Conservation (phyloP, 1,140 invertebrate genomes). For the Drosophila pectinifera region DNA sequence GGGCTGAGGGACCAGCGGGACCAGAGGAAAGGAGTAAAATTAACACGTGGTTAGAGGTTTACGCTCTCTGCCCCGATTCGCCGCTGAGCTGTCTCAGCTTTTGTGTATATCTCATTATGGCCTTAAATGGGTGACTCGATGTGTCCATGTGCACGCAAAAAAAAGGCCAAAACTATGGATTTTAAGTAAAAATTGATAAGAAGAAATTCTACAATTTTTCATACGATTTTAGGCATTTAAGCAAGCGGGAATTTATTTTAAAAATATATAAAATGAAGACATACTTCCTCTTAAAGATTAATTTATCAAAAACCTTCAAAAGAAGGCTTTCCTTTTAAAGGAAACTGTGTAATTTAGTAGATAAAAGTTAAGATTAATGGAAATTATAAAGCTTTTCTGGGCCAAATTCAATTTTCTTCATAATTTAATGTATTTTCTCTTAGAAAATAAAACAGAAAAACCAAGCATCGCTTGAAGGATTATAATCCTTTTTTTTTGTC, state of each 20-base stretch:
- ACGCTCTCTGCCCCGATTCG: slow-evolving; percentile 75
- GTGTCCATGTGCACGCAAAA: slow-evolving; percentile 23
- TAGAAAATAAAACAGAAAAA: neutral
- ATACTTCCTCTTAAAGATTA: too few species aligned
- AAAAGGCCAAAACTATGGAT: neutral
- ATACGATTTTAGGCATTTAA: neutral
- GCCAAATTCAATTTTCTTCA: neutral
- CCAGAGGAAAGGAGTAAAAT: slow-evolving; percentile 68
- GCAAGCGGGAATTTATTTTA: too few species aligned
- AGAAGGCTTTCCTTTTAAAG: too few species aligned
- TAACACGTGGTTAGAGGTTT: slow-evolving; percentile 81
- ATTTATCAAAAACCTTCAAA: neutral
- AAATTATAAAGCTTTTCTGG: neutral
- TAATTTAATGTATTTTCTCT: too few species aligned
- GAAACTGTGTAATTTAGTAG: neutral
- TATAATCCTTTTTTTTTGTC: neutral
- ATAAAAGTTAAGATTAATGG: too few species aligned
- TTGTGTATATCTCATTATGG: slow-evolving; percentile 79
- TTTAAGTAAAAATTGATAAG: neutral
- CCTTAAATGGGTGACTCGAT: slow-evolving; percentile 60
- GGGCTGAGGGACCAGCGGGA: too few species aligned
- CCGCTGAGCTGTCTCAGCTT: slow-evolving; percentile 72
- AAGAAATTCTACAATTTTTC: neutral
- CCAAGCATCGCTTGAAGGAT: too few species aligned
- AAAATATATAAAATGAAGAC: too few species aligned